phyloP scores from a whole-genome alignment of 2,113 vertebrate genomes.

The Tauraco erythrolophus region DNA sequence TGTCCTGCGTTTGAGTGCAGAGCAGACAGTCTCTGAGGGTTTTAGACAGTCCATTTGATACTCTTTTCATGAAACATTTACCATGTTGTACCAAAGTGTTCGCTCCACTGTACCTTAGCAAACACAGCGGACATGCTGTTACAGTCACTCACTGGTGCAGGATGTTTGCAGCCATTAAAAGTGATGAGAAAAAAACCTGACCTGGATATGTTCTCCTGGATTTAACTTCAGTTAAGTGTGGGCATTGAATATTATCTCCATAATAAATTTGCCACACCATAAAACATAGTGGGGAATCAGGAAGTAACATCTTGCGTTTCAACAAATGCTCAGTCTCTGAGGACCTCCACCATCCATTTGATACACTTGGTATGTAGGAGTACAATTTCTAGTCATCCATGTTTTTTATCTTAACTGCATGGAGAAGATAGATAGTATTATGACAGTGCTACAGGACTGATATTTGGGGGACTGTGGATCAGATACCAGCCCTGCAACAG shows the following conservation, averaged over 20 bases:
- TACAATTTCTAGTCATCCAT: not conserved
- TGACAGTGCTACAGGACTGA: not conserved
- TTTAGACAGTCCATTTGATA: slow-evolving; percentile 54
- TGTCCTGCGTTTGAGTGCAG: slow-evolving; percentile 52
- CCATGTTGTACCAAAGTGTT: slow-evolving; percentile 19
- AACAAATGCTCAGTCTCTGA: not conserved
- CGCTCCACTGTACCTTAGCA: slow-evolving; percentile 33
- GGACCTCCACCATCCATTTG: not conserved
- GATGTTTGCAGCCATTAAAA: slow-evolving; percentile 34
- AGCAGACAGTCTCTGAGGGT: slow-evolving; percentile 51
- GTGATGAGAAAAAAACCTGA: slow-evolving; percentile 3
- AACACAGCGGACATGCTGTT: not conserved
- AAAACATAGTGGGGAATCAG: slow-evolving; percentile 16
- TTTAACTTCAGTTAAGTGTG: slow-evolving; percentile 47
- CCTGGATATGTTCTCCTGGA: slow-evolving; percentile 11
- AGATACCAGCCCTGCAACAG: not conserved
- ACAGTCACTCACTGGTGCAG: not conserved
- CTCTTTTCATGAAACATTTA: slow-evolving; percentile 67
- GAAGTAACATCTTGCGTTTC: slow-evolving; percentile 15
- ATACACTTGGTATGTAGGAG: not conserved
- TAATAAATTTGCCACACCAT: slow-evolving; percentile 45
- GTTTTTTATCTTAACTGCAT: slow-evolving; percentile 1
- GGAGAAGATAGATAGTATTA: not conserved
- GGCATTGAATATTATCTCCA: slow-evolving; percentile 46
- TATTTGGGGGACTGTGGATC: not conserved